These are phyloP conservation scores for Lasioglossum figueresi DNA, from an alignment of 2,888 invertebrate species.

Conservation along the genomic window DNA sequence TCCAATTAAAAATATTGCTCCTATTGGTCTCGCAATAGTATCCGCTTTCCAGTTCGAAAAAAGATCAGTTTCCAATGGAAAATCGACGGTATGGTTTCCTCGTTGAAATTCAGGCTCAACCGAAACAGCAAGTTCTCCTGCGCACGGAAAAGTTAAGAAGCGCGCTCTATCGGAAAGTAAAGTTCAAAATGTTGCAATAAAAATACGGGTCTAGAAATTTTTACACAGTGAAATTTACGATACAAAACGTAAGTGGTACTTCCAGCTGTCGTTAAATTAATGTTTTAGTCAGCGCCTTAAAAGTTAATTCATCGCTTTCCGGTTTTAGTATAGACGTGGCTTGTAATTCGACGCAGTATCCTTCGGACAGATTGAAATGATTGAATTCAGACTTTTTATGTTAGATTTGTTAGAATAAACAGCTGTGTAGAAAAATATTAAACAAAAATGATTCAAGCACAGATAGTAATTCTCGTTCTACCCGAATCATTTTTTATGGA, in stretches of 20 bases:
- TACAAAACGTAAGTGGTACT: background rate
- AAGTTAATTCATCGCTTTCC: background rate
- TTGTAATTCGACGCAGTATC: background rate
- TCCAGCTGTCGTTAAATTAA: background rate
- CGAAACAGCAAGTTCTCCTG: slow-evolving; percentile 3
- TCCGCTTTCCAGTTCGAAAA: background rate
- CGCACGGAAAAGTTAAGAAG: background rate
- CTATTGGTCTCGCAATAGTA: background rate
- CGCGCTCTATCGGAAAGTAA: background rate
- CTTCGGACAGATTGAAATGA: background rate
- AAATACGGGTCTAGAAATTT: background rate
- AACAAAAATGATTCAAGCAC: background rate
- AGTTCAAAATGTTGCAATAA: background rate
- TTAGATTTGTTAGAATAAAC: background rate
- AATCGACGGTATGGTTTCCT: background rate
- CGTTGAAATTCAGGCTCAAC: background rate
- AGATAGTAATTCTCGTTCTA: background rate
- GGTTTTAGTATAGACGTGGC: background rate
- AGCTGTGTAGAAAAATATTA: too few relatives aligned
- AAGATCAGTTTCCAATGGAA: background rate
- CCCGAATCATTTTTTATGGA: too few relatives aligned
- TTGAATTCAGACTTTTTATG: background rate
- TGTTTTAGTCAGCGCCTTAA: background rate
- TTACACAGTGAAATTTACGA: background rate
- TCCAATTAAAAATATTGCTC: background rate